These are phyloP conservation scores for Vipera latastei DNA, from an alignment of 2,797 vertebrate species.

Conservation along the genomic window DNA sequence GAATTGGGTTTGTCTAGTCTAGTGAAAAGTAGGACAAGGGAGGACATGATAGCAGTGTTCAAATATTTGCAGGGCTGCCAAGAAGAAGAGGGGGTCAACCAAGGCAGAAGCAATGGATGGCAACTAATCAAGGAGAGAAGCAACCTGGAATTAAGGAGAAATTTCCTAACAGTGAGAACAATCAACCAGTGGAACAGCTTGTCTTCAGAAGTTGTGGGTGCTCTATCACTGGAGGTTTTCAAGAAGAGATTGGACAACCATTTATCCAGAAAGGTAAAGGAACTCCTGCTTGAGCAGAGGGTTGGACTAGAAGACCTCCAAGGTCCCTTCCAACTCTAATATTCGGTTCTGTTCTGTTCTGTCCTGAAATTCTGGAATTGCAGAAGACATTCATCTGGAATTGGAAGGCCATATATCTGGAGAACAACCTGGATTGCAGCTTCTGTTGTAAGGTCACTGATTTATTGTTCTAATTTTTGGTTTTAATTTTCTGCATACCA, in stretches of 20 bases:
- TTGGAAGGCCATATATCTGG: background rate
- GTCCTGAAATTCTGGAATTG: background rate
- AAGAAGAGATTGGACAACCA: background rate
- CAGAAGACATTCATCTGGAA: background rate
- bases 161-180: background rate
- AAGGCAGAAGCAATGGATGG: background rate
- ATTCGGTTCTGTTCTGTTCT: background rate
- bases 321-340: background rate
- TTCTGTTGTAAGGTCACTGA: background rate
- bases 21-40: background rate
- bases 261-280: background rate
- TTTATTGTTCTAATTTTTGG: background rate
- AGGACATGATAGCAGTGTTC: background rate
- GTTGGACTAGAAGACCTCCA: background rate
- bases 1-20: background rate
- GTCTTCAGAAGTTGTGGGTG: background rate
- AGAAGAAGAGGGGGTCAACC: background rate
- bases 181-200: fast-evolving
- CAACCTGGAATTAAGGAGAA: background rate
- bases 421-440: background rate
- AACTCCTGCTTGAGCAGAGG: background rate
- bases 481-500: background rate
- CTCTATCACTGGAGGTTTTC: background rate
- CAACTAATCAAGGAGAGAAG: background rate
- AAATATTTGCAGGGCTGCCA: background rate